Base-by-base conservation (phyloP, 1,140 invertebrate species). In the Parasteatoda tepidariorum region DNA sequence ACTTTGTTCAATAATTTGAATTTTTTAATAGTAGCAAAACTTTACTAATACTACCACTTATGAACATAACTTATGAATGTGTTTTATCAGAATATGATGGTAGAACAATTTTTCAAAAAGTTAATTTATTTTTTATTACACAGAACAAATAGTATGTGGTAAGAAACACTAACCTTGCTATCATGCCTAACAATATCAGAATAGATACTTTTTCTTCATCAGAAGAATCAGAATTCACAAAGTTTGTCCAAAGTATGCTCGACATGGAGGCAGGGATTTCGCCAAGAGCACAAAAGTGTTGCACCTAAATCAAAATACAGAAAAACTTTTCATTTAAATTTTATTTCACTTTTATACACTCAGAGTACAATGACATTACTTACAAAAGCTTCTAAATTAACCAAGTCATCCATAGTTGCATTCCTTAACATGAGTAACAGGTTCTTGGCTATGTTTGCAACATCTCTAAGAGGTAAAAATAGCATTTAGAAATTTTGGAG, bases 331-430 rank as follows among this genome's bases (percentile, higher is more conserved):
- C 33, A 41, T 41, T 70, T 11, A 24, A 2, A 3, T 7, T 24
- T 3, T 26, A 68, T 30, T 30, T 24, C 13, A 15, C 31, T 4
- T 3, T 4, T 67, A 18, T 31, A 33, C 22, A 18, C 15, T 28
- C 18, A 67, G 13, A 41, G 5, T 41, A 41, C 24, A 59, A 18
- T n/a, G 28, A 67, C 4, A 57, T 22, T 38, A 59, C 78, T 70
- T 71, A 82, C 78, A 70, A 82, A 71, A 24, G 48, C 78, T 71
- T 61, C 38, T 13, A 82, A 11, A 26, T 48, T 70, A 9, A 61
- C 9, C 26, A n/a, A 55, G 61, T 82, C 78, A 41, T 82, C 78
- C 28, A 4, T 22, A 15, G 66, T 62, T 13, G 66, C 66, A 70
- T 62, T 34, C 28, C 61, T 62, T 2, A 82, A 55, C 0, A 82